Evolutionary conservation across 2,888 invertebrate genomes (phyloP), one percentile per base, ranked within the genome.

Genomic region (Watsonalla binaria): DNA sequence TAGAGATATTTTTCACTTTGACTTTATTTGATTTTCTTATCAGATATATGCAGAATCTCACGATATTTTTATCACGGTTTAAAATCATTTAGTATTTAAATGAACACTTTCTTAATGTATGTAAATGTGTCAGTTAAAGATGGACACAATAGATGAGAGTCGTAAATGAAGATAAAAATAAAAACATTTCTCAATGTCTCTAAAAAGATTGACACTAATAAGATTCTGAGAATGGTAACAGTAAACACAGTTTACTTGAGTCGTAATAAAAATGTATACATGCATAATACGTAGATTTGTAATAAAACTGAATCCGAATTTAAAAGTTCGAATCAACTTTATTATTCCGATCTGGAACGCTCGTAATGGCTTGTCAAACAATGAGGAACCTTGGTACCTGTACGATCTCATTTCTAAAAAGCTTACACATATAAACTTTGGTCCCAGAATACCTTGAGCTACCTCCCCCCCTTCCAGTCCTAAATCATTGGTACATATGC

Each of bases 391-490:
- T 73, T 68, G 68, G 62, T 70, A 71, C 68, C 69, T 60, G 66
- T 68, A 68, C 65, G 79, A 82, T 83, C 77, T 76, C 78, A 72
- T 82, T 83, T 78, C 80, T 80, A 78, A 84, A 80, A 80, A 78
- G 76, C 74, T 77, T 72, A 83, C 84, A 82, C 72, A 71, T 81
- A 75, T 82, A 73, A 72, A 75, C 62, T 68, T 66, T 54, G 61
- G 58, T 54, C 54, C 78, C 76, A 76, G 35, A 62, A 9, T 66
- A 53, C 8, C 0, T 7, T 59, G 78, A 74, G 33, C 76, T 62
- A 34, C 58, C 51, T n/a, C 52, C 54, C 54, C 65, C 60, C 59
- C 68, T 68, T 65, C 66, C 60, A 62, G 56, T 55, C 51, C 56
- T 53, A 57, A 54, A 56, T 65, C 59, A 46, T 33, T 24, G 39